Evolutionary conservation across 2,888 invertebrate genomes (phyloP).

Genomic region (Mythimna impura): DNA sequence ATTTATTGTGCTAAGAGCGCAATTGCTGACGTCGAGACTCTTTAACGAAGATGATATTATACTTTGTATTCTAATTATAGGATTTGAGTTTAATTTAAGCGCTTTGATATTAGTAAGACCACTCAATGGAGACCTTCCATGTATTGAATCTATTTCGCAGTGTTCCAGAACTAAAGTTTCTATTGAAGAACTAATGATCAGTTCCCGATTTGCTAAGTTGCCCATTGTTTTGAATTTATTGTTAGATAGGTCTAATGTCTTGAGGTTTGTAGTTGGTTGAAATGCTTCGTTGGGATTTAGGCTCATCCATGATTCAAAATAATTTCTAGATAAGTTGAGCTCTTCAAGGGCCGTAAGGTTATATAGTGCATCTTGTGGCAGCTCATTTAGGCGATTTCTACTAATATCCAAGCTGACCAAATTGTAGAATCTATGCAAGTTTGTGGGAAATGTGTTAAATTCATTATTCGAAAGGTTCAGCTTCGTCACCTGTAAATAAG

Average conservation of each 20-base stretch:
- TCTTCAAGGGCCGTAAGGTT: conserved; percentile 90
- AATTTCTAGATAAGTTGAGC: conserved; percentile 92
- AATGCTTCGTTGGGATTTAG: conserved; percentile 90
- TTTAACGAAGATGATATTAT: conserved; percentile 88
- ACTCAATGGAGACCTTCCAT: conserved; percentile 86
- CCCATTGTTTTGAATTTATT: conserved; percentile 91
- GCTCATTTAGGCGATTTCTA: conserved; percentile 87
- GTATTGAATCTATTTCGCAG: conserved; percentile 91
- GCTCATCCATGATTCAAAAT: conserved; percentile 90
- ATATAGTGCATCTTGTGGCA: conserved; percentile 86
- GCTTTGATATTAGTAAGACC: conserved; percentile 89
- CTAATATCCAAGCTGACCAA: conserved; percentile 80
- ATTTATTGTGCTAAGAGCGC: conserved; percentile 88
- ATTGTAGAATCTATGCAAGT: conserved; percentile 75
- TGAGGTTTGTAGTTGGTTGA: conserved; percentile 86
- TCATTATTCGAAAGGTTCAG: conserved; percentile 93
- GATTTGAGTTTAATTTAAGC: conserved; percentile 89
- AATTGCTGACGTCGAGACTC: conserved; percentile 90
- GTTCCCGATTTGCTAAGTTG: conserved; percentile 84
- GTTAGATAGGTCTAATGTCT: conserved; percentile 91
- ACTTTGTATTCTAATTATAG: conserved; percentile 83
- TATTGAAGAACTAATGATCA: conserved; percentile 91
- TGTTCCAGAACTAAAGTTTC: conserved; percentile 91
- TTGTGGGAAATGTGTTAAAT: conserved; percentile 89
- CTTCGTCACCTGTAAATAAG: conserved; percentile 90